A percentile compares a stretch with the other conserved stretches of the same genome.
phyloP scores from a whole-genome alignment of 2,888 invertebrate genomes.

The Hetaerina titia region DNA sequence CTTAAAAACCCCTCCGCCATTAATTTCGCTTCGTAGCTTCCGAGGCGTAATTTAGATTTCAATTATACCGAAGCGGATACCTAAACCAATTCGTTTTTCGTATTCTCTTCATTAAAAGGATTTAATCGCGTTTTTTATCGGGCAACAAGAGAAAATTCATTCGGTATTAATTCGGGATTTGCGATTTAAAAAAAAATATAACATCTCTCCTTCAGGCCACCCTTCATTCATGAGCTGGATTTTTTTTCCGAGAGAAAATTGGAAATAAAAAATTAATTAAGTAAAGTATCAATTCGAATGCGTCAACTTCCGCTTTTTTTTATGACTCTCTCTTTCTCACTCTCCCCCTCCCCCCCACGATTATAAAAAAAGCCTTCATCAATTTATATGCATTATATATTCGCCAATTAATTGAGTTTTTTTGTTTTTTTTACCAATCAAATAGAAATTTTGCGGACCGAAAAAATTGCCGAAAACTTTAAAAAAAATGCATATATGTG shows the following conservation, averaged over 20 bases:
- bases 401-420: conserved; percentile 64
- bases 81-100: conserved; percentile 59
- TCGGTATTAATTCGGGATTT: conserved; percentile 66
- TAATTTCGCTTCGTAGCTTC: conserved; percentile 36
- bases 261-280: conserved; percentile 67
- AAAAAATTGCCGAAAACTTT: conserved; percentile 20
- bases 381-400: conserved; percentile 66
- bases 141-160: conserved; percentile 63
- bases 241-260: conserved; percentile 57
- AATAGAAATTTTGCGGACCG: conserved; percentile 45
- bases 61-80: conserved; percentile 53
- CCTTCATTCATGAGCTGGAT: conserved; percentile 38
- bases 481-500: not conserved
- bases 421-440: conserved; percentile 59
- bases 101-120: conserved; percentile 66
- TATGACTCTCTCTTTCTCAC: not conserved
- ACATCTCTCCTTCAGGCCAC: conserved; percentile 49
- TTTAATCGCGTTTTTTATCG: conserved; percentile 61
- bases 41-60: conserved; percentile 57
- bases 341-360: not conserved
- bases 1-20: conserved; percentile 49
- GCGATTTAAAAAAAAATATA: conserved; percentile 49
- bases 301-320: conserved; percentile 57
- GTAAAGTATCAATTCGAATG: conserved; percentile 62
- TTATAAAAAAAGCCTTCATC: conserved; percentile 58